Percentiles rank a stretch among this genome's conserved stretches.
These are phyloP conservation scores for Frankliniella intonsa DNA, from an alignment of 2,888 invertebrate species.

Conservation along the genomic window DNA sequence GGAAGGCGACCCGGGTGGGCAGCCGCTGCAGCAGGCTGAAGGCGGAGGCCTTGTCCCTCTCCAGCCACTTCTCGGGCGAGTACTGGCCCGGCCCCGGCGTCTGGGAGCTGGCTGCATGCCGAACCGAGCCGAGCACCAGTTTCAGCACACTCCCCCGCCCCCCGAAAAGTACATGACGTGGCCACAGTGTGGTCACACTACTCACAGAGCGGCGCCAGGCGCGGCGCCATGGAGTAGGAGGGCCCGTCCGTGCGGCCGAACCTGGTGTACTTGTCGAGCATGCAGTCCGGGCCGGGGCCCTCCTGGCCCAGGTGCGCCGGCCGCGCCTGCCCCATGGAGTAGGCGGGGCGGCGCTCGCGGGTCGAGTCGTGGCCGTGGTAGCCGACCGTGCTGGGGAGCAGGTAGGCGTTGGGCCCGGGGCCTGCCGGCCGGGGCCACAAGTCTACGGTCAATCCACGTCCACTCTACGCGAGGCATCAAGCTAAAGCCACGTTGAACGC, in stretches of 20 bases:
- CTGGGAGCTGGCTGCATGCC: slow-evolving; percentile 40
- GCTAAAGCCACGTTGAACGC: no score
- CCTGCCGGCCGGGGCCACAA: no score
- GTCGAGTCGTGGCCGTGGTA: slow-evolving; percentile 59
- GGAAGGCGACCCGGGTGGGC: slow-evolving; percentile 50
- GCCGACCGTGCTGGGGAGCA: slow-evolving; percentile 59
- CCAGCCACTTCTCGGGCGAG: slow-evolving; percentile 56
- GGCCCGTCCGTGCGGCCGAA: slow-evolving; percentile 50
- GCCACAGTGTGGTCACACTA: no score
- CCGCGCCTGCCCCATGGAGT: slow-evolving; percentile 53
- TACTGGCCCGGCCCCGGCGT: slow-evolving; percentile 64
- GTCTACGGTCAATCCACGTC: no score
- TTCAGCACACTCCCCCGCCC: no score
- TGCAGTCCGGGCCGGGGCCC: slow-evolving; percentile 50
- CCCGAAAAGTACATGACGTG: neutral
- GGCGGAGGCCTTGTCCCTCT: neutral
- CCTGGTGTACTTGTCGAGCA: slow-evolving; percentile 51
- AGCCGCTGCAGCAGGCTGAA: slow-evolving; percentile 23
- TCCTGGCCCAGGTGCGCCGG: slow-evolving; percentile 40
- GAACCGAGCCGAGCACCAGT: neutral
- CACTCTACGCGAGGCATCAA: no score
- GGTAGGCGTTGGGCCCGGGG: slow-evolving; percentile 63
- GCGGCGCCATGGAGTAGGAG: slow-evolving; percentile 51
- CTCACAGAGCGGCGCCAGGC: neutral
- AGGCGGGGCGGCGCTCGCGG: slow-evolving; percentile 59